phyloP scores from a whole-genome alignment of 2,888 invertebrate genomes.

The Penaeus monodon region DNA sequence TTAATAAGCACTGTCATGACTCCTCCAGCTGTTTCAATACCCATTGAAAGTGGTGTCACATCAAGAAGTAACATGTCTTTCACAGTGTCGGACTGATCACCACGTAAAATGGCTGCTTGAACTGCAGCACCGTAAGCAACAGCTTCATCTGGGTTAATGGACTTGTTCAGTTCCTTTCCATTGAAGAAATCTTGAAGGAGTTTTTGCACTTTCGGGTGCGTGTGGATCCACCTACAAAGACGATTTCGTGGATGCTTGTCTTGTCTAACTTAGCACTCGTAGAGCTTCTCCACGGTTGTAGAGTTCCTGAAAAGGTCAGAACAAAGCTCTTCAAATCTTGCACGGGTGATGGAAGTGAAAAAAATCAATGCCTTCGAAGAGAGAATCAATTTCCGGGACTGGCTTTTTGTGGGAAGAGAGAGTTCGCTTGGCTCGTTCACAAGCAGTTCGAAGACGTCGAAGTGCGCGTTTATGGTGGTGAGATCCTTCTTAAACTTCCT shows the following conservation, averaged over 20 bases:
- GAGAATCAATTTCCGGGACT: slow-evolving; percentile 94
- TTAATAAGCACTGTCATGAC: slow-evolving; percentile 55
- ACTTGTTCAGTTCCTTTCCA: slow-evolving; percentile 93
- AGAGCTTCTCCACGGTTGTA: slow-evolving; percentile 79
- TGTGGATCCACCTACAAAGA: slow-evolving; percentile 90
- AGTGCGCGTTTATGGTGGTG: slow-evolving; percentile 72
- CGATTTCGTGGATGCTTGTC: slow-evolving; percentile 74
- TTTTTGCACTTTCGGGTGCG: slow-evolving; percentile 97
- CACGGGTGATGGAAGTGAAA: slow-evolving; percentile 77
- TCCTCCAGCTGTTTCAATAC: slow-evolving; percentile 46
- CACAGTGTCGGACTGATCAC: not conserved
- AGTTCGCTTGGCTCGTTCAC: slow-evolving; percentile 88
- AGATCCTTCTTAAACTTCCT: slow-evolving; percentile 78
- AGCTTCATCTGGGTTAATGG: slow-evolving; percentile 82
- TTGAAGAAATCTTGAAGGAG: slow-evolving; percentile 88
- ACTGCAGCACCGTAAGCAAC: slow-evolving; percentile 79
- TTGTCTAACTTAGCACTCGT: slow-evolving; percentile 76
- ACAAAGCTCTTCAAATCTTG: slow-evolving; percentile 76
- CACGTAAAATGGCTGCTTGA: slow-evolving; percentile 75
- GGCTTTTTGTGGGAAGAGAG: slow-evolving; percentile 88
- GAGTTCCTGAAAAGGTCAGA: slow-evolving; percentile 77
- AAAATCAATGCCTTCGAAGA: slow-evolving; percentile 96
- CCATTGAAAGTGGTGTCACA: slow-evolving; percentile 45
- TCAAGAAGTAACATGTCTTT: slow-evolving; percentile 24
- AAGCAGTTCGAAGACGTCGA: slow-evolving; percentile 92